Conservation (phyloP, 2,113 vertebrate genomes). For the Vidua chalybeata region DNA sequence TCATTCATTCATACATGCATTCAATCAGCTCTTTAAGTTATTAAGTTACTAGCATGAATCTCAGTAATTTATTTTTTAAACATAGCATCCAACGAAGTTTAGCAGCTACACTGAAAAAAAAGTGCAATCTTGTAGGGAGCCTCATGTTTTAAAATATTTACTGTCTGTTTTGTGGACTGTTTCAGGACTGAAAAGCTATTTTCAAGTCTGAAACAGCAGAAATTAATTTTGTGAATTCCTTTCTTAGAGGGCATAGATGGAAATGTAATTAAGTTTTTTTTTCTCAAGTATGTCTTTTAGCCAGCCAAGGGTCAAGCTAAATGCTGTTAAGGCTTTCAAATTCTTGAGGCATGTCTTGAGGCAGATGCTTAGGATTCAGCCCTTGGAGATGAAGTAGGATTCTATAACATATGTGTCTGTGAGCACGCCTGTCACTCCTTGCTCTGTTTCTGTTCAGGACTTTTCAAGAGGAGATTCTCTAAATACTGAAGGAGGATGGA, state of each 20-base stretch:
- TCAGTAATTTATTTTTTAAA: neutral
- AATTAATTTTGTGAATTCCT: neutral
- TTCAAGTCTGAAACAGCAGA: neutral
- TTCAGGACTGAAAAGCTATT: neutral
- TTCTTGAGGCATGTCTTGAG: neutral
- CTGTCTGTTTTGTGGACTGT: neutral
- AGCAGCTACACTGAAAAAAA: neutral
- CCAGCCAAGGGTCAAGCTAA: neutral
- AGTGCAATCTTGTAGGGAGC: neutral
- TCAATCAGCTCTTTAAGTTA: neutral
- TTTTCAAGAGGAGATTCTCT: neutral
- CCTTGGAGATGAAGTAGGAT: neutral
- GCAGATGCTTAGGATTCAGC: neutral
- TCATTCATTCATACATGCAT: neutral
- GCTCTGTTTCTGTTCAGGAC: neutral
- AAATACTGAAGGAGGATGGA: neutral
- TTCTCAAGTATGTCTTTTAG: neutral
- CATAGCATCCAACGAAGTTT: neutral
- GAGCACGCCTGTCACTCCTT: neutral
- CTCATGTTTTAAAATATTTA: neutral
- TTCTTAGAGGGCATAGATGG: neutral
- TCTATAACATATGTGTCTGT: neutral
- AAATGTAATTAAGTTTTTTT: neutral
- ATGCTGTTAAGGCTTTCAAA: neutral
- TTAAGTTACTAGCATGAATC: neutral